Evolutionary conservation across 2,797 vertebrate genomes (phyloP), one percentile per base, ranked within the genome.

Genomic region (Oophaga sylvatica): DNA sequence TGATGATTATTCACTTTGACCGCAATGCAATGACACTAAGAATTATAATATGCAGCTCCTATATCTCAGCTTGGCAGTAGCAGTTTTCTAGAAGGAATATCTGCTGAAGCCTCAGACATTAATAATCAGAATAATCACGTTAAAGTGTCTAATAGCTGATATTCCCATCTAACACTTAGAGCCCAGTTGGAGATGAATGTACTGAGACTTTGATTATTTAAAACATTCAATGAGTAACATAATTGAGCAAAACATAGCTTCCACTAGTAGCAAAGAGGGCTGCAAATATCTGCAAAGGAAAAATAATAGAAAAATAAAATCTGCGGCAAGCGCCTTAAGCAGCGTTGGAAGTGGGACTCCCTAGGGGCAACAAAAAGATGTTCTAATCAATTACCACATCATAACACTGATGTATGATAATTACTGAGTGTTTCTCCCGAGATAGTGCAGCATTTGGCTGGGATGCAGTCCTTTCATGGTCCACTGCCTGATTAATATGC

Each of bases 311-410:
- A 87, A 83, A 91, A 90, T 89, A 90, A 91, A 91, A 90, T 91
- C 92, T 87, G 89, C 91, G 88, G 92, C 87, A 90, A 91, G 91
- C 84, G 93, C 92, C 92, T 90, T 89, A 91, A 93, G 94, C 93
- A 92, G 92, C 93, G 93, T 92, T 92, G 91, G 92, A 91, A 87
- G 91, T 91, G 93, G 94, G 93, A 92, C 93, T 95, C 95, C 95
- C 95, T 90, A 88, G 93, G 95, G 96, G 94, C 93, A 92, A 92
- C 93, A 92, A 94, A 93, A 94, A 95, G 95, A 96, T 96, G 96
- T 96, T 96, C 94, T 97, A 97, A 97, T 97, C 96, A 96, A 97
- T 97, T 97, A 96, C 95, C 95, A 95, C 95, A 96, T 96, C 95
- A 96, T 96, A 95, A 96, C 95, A 94, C 94, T 97, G 96, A 97